Percentiles rank a stretch among this genome's conserved stretches.
Conservation (phyloP, 2,113 vertebrate genomes). For the Hyperopisus bebe region DNA sequence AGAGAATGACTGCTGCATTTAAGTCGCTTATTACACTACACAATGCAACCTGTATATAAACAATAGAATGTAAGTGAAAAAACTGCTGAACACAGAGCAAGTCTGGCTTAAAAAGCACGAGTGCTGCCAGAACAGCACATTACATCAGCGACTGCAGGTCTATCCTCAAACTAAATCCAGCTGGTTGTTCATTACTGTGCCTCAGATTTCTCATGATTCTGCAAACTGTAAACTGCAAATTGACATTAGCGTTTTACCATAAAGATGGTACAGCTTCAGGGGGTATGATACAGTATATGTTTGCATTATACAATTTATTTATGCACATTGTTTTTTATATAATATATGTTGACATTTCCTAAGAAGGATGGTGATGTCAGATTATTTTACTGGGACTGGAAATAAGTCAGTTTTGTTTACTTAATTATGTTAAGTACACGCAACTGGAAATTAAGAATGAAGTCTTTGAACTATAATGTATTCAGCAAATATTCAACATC, state of each 20-base stretch:
- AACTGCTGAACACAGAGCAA: background rate
- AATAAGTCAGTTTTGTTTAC: background rate
- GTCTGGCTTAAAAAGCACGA: background rate
- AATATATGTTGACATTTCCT: background rate
- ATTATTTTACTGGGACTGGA: background rate
- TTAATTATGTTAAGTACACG: background rate
- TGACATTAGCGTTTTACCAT: background rate
- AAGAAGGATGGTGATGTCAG: background rate
- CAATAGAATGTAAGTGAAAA: background rate
- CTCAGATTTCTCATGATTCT: background rate
- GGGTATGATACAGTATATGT: background rate
- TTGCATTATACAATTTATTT: background rate
- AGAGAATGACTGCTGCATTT: background rate
- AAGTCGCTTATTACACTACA: background rate
- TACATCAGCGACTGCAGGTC: background rate
- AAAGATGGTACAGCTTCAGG: background rate
- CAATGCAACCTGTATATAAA: background rate
- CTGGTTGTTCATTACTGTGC: background rate
- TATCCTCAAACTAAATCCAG: background rate
- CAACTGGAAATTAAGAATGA: background rate
- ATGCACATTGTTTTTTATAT: background rate
- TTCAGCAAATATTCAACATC: background rate
- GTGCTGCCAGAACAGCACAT: background rate
- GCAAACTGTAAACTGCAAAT: background rate
- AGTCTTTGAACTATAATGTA: background rate